Percentiles rank a stretch among this genome's conserved stretches.
These are phyloP conservation scores for Panurus biarmicus DNA, from an alignment of 2,113 vertebrate species.

Conservation along the genomic window DNA sequence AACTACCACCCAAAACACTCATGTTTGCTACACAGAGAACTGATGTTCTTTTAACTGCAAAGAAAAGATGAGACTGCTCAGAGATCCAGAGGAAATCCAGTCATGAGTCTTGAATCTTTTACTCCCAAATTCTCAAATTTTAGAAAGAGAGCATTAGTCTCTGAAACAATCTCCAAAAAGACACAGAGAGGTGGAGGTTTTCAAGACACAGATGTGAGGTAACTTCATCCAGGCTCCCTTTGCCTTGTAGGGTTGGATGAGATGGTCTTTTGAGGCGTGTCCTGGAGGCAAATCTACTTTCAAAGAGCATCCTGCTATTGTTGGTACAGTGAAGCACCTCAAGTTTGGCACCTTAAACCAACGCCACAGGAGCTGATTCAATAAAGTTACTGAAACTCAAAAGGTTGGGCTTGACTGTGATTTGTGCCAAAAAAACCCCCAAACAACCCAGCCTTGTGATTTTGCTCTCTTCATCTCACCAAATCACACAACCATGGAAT, in stretches of 20 bases:
- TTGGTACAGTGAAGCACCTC: neutral
- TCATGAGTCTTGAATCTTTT: neutral
- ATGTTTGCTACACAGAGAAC: neutral
- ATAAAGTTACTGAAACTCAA: neutral
- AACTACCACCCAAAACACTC: neutral
- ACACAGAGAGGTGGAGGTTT: rapidly evolving
- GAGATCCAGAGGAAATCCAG: neutral
- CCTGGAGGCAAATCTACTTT: neutral
- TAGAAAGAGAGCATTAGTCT: neutral
- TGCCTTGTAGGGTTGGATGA: neutral
- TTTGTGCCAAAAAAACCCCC: neutral
- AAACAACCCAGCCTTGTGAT: neutral
- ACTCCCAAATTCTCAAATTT: neutral
- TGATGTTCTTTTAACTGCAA: neutral
- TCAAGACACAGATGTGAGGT: neutral
- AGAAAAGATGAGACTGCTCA: neutral
- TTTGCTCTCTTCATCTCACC: neutral
- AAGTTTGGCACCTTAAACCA: neutral
- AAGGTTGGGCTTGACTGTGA: neutral
- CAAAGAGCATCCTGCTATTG: neutral
- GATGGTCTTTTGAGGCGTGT: neutral
- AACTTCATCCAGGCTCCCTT: neutral
- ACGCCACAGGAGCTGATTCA: neutral
- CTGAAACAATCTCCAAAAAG: neutral
- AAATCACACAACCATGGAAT: neutral